phyloP scores from a whole-genome alignment of 2,888 invertebrate species.

The Heteromurus nitidus region DNA sequence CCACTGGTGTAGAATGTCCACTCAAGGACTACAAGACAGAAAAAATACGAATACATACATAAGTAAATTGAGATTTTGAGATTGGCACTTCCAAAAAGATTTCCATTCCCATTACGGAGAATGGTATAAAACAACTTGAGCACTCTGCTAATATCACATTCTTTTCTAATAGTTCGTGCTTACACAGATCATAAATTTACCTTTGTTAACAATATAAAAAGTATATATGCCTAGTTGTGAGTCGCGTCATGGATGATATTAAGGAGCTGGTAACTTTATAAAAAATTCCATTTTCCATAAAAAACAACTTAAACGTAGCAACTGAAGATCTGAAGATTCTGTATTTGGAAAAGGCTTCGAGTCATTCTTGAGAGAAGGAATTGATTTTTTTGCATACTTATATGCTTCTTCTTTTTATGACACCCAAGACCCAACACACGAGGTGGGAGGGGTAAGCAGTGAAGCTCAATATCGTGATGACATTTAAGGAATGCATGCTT shows the following conservation, averaged over 20 bases:
- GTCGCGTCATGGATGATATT: too few relatives aligned
- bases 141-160: slow-evolving; percentile 40
- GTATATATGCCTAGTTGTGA: too few relatives aligned
- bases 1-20: slow-evolving; percentile 94
- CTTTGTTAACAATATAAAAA: too few relatives aligned
- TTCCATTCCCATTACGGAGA: slow-evolving; percentile 54
- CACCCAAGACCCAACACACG: slow-evolving; percentile 28
- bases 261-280: too few relatives aligned
- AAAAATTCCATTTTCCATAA: neutral
- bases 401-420: slow-evolving; percentile 22
- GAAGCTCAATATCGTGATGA: slow-evolving; percentile 54
- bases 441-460: slow-evolving; percentile 31
- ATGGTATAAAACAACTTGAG: slow-evolving; percentile 23
- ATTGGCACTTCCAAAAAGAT: slow-evolving; percentile 37
- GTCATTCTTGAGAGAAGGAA: too few relatives aligned
- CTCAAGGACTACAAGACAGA: slow-evolving; percentile 84
- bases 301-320: neutral
- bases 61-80: slow-evolving; percentile 30
- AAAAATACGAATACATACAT: slow-evolving; percentile 47
- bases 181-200: neutral
- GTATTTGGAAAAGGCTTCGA: slow-evolving; percentile 4
- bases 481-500: slow-evolving; percentile 43
- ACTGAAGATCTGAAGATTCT: neutral
- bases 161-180: slow-evolving; percentile 17
- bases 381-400: slow-evolving; percentile 22